Percentiles rank a stretch among this genome's conserved stretches.
phyloP scores from a whole-genome alignment of 2,888 invertebrate genomes.

The Notodonta dromedarius region DNA sequence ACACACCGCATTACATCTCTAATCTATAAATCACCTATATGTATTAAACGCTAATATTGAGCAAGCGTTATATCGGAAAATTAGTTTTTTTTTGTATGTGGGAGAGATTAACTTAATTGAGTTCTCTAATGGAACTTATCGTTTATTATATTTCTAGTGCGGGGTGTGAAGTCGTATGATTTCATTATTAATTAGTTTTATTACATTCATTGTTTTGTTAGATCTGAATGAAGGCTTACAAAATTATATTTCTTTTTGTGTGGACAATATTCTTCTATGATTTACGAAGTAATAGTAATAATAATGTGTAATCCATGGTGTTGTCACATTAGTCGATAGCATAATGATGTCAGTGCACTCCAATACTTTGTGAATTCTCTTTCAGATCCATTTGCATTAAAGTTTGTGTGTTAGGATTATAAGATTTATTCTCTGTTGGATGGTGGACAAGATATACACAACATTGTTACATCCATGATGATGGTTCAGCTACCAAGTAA shows the following conservation, averaged over 20 bases:
- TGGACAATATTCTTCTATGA: slow-evolving; percentile 28
- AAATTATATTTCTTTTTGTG: slow-evolving; percentile 48
- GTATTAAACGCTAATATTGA: neutral
- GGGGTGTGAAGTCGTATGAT: slow-evolving; percentile 51
- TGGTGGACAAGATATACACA: neutral
- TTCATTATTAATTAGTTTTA: slow-evolving; percentile 49
- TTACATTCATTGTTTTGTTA: slow-evolving; percentile 59
- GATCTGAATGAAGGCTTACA: slow-evolving; percentile 77
- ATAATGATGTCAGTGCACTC: slow-evolving; percentile 36
- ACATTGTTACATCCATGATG: neutral
- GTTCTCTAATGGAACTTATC: slow-evolving; percentile 17
- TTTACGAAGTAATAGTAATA: slow-evolving; percentile 11
- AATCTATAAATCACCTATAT: neutral
- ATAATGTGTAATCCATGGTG: slow-evolving; percentile 23
- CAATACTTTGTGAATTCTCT: slow-evolving; percentile 71
- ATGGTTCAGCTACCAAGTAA: neutral
- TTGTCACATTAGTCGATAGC: slow-evolving; percentile 27
- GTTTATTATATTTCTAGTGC: slow-evolving; percentile 45
- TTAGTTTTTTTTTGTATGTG: slow-evolving; percentile 30
- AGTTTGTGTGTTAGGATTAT: slow-evolving; percentile 65
- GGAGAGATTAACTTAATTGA: slow-evolving; percentile 16
- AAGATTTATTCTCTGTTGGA: slow-evolving; percentile 63
- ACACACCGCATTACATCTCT: slow-evolving; percentile 24
- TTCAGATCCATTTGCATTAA: slow-evolving; percentile 74
- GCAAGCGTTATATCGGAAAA: neutral